These are phyloP conservation scores for Yponomeuta plumbellus DNA, from an alignment of 2,888 invertebrate genomes.

Conservation along the genomic window DNA sequence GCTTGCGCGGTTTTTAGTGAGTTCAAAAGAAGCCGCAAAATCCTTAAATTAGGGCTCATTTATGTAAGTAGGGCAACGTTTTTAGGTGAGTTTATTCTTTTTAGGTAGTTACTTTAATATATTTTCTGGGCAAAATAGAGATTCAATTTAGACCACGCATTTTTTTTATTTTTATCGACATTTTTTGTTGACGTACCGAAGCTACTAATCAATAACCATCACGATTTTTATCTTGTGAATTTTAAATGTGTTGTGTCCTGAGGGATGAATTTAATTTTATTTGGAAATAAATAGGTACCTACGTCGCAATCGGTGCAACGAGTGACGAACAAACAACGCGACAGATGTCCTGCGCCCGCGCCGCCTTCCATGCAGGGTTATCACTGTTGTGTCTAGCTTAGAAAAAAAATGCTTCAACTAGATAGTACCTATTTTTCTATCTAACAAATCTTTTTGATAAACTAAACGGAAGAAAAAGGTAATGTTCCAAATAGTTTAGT, in stretches of 20 bases:
- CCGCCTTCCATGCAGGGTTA: slow-evolving; percentile 40
- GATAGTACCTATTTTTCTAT: no score
- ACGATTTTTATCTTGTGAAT: background rate
- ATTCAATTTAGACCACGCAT: background rate
- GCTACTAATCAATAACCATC: background rate
- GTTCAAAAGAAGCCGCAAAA: slow-evolving; percentile 24
- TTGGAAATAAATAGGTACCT: slow-evolving; percentile 10
- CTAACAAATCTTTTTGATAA: no score
- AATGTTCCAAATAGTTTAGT: no score
- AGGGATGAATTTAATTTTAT: slow-evolving; percentile 13
- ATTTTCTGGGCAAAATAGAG: background rate
- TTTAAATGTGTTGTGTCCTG: background rate
- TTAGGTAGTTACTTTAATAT: background rate
- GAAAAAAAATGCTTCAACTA: no score
- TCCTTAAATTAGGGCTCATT: slow-evolving; percentile 33
- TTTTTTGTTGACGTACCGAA: background rate
- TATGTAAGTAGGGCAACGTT: slow-evolving; percentile 36
- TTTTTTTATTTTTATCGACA: no score
- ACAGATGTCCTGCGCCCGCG: slow-evolving; percentile 52
- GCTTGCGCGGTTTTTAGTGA: slow-evolving; percentile 9
- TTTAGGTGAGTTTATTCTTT: slow-evolving; percentile 5
- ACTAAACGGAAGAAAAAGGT: no score
- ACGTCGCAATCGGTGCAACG: slow-evolving; percentile 26
- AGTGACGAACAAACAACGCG: slow-evolving; percentile 42
- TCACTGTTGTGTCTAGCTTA: slow-evolving; percentile 10